Evolutionary conservation across 2,888 invertebrate genomes (phyloP).

Genomic region (Omphaloscelis lunosa): DNA sequence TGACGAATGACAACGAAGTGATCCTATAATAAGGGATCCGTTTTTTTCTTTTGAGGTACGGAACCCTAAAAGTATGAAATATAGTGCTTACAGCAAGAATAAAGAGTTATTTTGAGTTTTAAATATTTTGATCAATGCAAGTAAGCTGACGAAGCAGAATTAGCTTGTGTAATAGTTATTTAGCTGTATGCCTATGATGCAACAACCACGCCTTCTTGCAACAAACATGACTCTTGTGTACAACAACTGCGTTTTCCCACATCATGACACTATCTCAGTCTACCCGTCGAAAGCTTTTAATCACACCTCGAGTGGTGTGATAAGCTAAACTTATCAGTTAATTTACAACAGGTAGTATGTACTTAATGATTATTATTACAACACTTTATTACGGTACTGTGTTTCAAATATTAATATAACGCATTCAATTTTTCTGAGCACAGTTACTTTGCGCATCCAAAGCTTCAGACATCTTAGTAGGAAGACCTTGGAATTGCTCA

Average conservation of each 20-base stretch:
- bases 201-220: slow-evolving; percentile 17
- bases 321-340: slow-evolving; percentile 69
- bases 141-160: background rate
- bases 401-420: slow-evolving; percentile 35
- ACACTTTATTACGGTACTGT: slow-evolving; percentile 50
- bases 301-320: slow-evolving; percentile 66
- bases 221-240: slow-evolving; percentile 19
- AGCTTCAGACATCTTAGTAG: slow-evolving; percentile 53
- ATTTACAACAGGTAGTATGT: slow-evolving; percentile 66
- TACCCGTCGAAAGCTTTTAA: slow-evolving; percentile 66
- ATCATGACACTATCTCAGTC: slow-evolving; percentile 61
- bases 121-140: background rate
- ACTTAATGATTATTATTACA: slow-evolving; percentile 60
- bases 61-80: background rate
- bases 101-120: background rate
- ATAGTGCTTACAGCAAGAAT: background rate
- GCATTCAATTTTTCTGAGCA: slow-evolving; percentile 37
- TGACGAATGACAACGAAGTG: too few species aligned
- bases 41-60: too few species aligned
- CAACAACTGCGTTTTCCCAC: slow-evolving; percentile 67
- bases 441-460: slow-evolving; percentile 49
- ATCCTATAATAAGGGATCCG: too few species aligned
- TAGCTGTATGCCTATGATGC: background rate
- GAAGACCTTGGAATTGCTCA: slow-evolving; percentile 63
- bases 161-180: background rate